phyloP scores from a whole-genome alignment of 2,888 invertebrate species.

The Cephonodes hylas region DNA sequence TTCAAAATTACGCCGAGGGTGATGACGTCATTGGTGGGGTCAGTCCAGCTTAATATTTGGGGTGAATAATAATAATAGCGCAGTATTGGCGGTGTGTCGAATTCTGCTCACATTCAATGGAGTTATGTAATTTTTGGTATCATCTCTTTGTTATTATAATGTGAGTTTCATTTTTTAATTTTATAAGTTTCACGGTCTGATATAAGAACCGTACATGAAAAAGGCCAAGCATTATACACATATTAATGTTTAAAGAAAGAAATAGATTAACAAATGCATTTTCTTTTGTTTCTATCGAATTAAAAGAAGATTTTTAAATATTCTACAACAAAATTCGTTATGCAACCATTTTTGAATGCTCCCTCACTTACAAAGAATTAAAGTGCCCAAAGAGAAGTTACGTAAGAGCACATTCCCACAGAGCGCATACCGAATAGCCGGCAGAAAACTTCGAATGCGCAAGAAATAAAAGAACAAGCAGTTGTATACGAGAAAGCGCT shows the following conservation, averaged over 20 bases:
- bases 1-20: slow-evolving; percentile 31
- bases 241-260: too few species aligned
- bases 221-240: too few species aligned
- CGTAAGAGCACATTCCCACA: not conserved
- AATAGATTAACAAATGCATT: too few species aligned
- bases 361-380: not conserved
- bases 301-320: too few species aligned
- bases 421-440: not conserved
- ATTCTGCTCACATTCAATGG: not conserved
- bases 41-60: not conserved
- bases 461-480: not conserved
- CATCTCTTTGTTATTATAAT: too few species aligned
- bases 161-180: too few species aligned
- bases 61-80: slow-evolving; percentile 15
- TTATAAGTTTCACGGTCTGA: too few species aligned
- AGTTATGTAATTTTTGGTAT: not conserved
- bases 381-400: not conserved
- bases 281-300: too few species aligned
- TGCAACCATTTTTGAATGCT: not conserved
- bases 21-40: slow-evolving; percentile 22
- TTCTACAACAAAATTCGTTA: too few species aligned
- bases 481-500: slow-evolving; percentile 1
- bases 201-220: too few species aligned
- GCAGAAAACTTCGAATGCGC: not conserved
- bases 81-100: not conserved